phyloP scores from a whole-genome alignment of 2,113 vertebrate genomes.

The Lethenteron reissneri region DNA sequence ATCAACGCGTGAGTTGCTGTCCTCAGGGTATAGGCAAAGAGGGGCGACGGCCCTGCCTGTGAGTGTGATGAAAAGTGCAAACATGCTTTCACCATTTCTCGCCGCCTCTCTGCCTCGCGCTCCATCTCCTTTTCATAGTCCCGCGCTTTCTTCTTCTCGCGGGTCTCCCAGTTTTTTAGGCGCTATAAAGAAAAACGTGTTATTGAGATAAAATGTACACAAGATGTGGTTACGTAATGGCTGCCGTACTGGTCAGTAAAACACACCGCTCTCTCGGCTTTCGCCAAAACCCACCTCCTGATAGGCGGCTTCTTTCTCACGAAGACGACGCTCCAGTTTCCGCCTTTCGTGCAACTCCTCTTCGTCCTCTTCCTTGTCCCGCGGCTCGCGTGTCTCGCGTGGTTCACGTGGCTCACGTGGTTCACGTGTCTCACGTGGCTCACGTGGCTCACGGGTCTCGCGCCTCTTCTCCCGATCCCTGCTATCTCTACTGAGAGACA shows the following conservation, averaged over 20 bases:
- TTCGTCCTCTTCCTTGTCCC: constrained; percentile 49
- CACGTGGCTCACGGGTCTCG: no score
- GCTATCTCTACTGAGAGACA: no score
- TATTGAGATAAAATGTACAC: background rate
- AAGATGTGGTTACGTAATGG: background rate
- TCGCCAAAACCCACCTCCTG: constrained; percentile 44
- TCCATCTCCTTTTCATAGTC: constrained; percentile 82
- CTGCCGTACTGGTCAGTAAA: background rate
- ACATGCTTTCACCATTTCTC: constrained; percentile 50
- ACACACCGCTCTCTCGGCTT: background rate
- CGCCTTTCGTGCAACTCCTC: constrained; percentile 79
- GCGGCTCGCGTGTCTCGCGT: background rate
- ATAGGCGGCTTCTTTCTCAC: constrained; percentile 94
- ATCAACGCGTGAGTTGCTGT: background rate
- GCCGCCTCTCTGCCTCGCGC: constrained; percentile 67
- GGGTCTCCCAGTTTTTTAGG: constrained; percentile 93
- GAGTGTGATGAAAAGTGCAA: background rate
- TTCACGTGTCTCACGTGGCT: background rate
- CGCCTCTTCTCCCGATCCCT: no score
- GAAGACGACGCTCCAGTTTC: constrained; percentile 70
- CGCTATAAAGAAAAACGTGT: constrained; percentile 28
- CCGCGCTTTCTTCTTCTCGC: constrained; percentile 80
- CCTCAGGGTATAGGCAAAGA: background rate
- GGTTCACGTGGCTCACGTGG: background rate
- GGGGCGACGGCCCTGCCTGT: background rate